Base-by-base conservation (phyloP, 2,888 invertebrate species). In the Elaeidobius kamerunicus region DNA sequence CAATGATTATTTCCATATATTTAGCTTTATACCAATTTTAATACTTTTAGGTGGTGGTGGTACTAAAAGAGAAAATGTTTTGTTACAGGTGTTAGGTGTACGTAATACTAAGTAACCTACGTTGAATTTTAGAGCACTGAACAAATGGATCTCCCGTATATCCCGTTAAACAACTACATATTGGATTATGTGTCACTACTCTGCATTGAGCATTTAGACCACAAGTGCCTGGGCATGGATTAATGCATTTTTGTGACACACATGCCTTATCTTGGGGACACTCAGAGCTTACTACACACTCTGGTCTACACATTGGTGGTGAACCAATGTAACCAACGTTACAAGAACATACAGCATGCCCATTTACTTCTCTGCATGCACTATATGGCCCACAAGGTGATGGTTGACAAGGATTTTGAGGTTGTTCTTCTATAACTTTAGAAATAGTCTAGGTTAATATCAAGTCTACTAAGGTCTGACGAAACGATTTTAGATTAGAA, bases 321-420 rank as follows among this genome's bases (percentile, higher is more conserved):
- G 81, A 76, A 28, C 85, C 85, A 49, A 82, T 71, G 61, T 79
- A 84, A n/a, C 77, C 79, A 18, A 75, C 71, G 50, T 76, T 70
- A 64, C 84, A 85, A 17, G 81, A 79, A 64, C 84, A 85, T 4
- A 81, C 79, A 1, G 80, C 82, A 65, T 81, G 81, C 28, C 78
- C 78, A 64, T 83, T 81, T 11, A 79, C 70, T 63, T 78, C 80
- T 48, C 78, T 77, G 62, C 85, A 85, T 65, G 81, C 76, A 62
- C 82, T 81, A 65, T 84, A 80, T 1, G 83, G 82, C 34, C 84
- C 84, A 67, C 84, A 85, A 4, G 83, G 83, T n/a, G 81, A 79
- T 15, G 81, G 82, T 41, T 75, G 70, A 62, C 84, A 84, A 2
- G 81, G 82, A 64, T 82, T 73, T 54, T 56, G 59, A 12, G 69